Base-by-base conservation (phyloP, 1,140 invertebrate genomes). In the Macrobrachium rosenbergii region DNA sequence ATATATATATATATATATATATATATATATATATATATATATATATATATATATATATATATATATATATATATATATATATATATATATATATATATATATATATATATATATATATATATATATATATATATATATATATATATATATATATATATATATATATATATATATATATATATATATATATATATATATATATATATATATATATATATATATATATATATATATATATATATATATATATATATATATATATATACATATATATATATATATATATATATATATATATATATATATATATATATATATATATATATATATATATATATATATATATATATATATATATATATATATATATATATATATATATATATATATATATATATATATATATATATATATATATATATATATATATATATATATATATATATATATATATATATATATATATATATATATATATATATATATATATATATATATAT, bases 101-200 rank as follows among this genome's bases (percentile, higher is more conserved):
- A 67, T 67, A 67, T 67, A 67, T 67, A 67, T 67, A 67, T 67
- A 67, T 67, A 67, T 67, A 67, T 67, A 67, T 67, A 67, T 67
- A 67, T 67, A 67, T 67, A 67, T 67, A 11, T 52, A 52, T 52
- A 52, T 52, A 52, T 52, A 52, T 52, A 52, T 52, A 52, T 52
- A 10, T 52, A 64, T 52, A 52, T 52, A 52, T 52, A 10, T 10
- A 52, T 52, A 52, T 67, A 67, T 67, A 17, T 17, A 67, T 67
- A 67, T 67, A 23, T 7, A 67, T 67, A 11, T 67, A 67, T 67
- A 11, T 67, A 67, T 67, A 67, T 67, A 67, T 67, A 67, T 67
- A 11, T 67, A 67, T 67, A 67, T 67, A 67, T 67, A 67, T 67
- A 67, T 67, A 67, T 67, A 67, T 67, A 67, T 7, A 67, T 67